Conservation (phyloP, 2,888 invertebrate species). For the Oscheius sp. region DNA sequence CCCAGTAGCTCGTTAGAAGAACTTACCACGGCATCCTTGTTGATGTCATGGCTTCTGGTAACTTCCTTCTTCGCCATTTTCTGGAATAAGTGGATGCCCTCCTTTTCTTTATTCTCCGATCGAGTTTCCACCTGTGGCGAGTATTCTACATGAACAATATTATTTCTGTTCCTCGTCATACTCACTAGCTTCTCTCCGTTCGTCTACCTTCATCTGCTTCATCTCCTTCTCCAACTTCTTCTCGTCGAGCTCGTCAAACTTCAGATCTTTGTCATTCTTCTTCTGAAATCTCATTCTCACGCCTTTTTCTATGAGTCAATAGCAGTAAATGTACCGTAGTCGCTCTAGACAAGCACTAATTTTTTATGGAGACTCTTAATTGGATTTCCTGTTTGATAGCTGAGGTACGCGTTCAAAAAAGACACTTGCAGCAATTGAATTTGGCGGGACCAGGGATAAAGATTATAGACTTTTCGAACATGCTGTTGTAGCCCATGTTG, state of each 20-base stretch:
- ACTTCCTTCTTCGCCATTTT: constrained; percentile 17
- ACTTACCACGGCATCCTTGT: constrained; percentile 23
- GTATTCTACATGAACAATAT: constrained; percentile 2
- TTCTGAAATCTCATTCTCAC: constrained; percentile 7
- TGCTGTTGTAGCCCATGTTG: too few species aligned
- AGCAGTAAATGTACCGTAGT: too few species aligned
- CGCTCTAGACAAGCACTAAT: too few species aligned
- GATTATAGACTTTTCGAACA: too few species aligned
- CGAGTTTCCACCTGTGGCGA: constrained; percentile 3
- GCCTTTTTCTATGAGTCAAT: too few species aligned
- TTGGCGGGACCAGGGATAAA: too few species aligned
- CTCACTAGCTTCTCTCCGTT: constrained; percentile 21
- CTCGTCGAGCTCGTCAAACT: constrained; percentile 28
- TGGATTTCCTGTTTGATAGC: too few species aligned
- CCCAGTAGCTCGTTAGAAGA: not conserved
- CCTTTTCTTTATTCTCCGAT: constrained; percentile 10
- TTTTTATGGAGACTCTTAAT: too few species aligned
- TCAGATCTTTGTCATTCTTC: constrained; percentile 14
- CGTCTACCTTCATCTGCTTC: constrained; percentile 13
- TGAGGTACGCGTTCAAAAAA: too few species aligned
- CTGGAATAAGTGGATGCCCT: not conserved
- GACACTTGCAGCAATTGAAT: too few species aligned
- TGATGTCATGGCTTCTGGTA: not conserved
- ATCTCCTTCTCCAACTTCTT: constrained; percentile 23
- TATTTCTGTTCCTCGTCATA: not conserved